phyloP scores from a whole-genome alignment of 2,113 vertebrate genomes.

The Artemisiospiza belli region DNA sequence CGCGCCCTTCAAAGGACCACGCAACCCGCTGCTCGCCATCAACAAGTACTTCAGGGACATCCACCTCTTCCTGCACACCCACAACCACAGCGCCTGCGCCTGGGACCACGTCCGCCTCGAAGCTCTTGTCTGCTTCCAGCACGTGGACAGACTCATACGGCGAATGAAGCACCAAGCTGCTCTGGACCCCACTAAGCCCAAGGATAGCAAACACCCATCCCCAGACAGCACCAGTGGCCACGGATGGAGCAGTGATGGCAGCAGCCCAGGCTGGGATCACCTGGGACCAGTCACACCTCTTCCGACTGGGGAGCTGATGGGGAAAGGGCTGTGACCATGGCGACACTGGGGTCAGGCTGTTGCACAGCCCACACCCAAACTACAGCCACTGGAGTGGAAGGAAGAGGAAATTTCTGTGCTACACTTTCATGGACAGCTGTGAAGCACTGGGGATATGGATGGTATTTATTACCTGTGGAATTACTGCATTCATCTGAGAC shows the following conservation, averaged over 20 bases:
- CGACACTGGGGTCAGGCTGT: rapidly evolving
- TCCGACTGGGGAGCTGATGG: rapidly evolving
- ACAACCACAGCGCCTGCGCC: not conserved
- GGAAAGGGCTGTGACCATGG: rapidly evolving
- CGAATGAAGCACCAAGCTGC: not conserved
- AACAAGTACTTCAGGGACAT: not conserved
- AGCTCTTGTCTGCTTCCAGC: not conserved
- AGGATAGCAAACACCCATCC: rapidly evolving
- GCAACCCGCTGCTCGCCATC: not conserved
- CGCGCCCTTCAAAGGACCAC: rapidly evolving
- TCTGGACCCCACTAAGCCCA: not conserved
- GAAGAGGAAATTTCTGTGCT: not conserved
- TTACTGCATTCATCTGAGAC: rapidly evolving
- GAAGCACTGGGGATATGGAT: rapidly evolving
- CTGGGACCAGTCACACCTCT: not conserved
- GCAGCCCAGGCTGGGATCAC: not conserved
- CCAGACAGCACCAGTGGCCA: rapidly evolving
- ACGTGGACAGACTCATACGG: not conserved
- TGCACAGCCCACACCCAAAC: rapidly evolving
- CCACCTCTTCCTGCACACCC: not conserved
- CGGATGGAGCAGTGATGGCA: rapidly evolving
- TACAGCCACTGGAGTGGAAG: rapidly evolving
- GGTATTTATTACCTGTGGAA: rapidly evolving
- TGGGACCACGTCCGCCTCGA: not conserved
- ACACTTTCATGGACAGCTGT: rapidly evolving